Conservation (phyloP, 30 jellyfish, hydroid and myxozoan species). For the Aurelia aurita region DNA sequence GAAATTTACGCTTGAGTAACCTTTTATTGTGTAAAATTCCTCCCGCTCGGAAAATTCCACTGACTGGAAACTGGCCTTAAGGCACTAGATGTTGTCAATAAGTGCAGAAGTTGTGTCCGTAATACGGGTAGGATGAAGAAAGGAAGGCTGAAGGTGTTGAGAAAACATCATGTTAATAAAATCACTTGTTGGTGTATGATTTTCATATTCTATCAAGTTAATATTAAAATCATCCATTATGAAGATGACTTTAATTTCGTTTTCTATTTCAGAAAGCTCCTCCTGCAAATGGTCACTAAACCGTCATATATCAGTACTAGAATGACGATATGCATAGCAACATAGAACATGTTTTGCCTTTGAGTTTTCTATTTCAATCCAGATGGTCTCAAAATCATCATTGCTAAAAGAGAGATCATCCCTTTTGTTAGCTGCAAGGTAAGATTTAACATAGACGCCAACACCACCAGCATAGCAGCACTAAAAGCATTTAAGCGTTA, state of each 20-base stretch:
- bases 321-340: no score
- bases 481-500: no score
- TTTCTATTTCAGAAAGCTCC: constrained; percentile 1
- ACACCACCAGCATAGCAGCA: constrained; percentile 64
- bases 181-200: constrained; percentile 22
- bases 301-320: constrained; percentile 28
- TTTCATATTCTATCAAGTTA: no score
- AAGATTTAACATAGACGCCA: constrained; percentile 53
- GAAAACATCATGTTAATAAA: constrained; percentile 61
- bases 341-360: constrained; percentile 18
- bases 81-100: constrained; percentile 39
- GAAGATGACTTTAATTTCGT: no score
- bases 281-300: constrained; percentile 48
- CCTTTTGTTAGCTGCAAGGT: constrained; percentile 39
- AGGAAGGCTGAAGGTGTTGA: constrained; percentile 44
- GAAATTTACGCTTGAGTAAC: no score
- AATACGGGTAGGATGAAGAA: constrained; percentile 53
- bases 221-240: no score
- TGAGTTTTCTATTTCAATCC: constrained; percentile 46
- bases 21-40: no score
- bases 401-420: constrained; percentile 18
- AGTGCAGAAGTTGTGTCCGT: constrained; percentile 33
- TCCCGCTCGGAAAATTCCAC: no score
- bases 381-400: constrained; percentile 38
- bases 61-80: constrained; percentile 16